phyloP scores from a whole-genome alignment of 2,797 vertebrate genomes.

The Enteromius argenteus region DNA sequence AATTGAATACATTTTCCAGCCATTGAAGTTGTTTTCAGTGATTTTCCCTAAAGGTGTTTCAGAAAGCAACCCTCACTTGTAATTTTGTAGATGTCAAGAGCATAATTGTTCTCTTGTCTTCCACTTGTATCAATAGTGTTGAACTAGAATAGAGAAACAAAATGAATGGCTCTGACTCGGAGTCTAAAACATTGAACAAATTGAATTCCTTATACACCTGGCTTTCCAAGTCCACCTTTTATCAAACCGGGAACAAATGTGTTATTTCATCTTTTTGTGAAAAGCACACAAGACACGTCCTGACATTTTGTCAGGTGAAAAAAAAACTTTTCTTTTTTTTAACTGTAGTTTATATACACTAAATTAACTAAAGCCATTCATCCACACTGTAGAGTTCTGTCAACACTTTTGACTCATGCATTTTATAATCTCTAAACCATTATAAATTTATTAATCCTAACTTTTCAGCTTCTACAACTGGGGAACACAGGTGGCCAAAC shows the following conservation, averaged over 20 bases:
- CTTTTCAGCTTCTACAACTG: conserved; percentile 88
- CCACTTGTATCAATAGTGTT: conserved; percentile 57
- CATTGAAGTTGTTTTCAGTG: background rate
- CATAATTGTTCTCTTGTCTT: conserved; percentile 8
- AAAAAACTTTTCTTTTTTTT: background rate
- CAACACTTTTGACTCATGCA: background rate
- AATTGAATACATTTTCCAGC: background rate
- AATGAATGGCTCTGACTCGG: conserved; percentile 65
- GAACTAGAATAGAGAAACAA: conserved; percentile 59
- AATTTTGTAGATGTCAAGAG: conserved; percentile 7
- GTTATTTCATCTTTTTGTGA: background rate
- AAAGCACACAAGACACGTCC: background rate
- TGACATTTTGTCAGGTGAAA: background rate
- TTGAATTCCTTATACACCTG: conserved; percentile 68
- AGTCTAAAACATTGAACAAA: conserved; percentile 65
- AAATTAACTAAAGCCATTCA: background rate
- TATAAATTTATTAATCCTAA: background rate
- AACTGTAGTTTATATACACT: background rate
- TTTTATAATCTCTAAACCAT: background rate
- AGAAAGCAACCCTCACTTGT: background rate
- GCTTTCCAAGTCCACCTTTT: conserved; percentile 54
- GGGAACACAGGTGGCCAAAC: conserved; percentile 79
- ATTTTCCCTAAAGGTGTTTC: background rate
- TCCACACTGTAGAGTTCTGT: background rate
- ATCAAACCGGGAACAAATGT: conserved; percentile 69